Evolutionary conservation across 2,888 invertebrate genomes (phyloP), one percentile per base, ranked within the genome.

Genomic region (Antheraea yamamai): DNA sequence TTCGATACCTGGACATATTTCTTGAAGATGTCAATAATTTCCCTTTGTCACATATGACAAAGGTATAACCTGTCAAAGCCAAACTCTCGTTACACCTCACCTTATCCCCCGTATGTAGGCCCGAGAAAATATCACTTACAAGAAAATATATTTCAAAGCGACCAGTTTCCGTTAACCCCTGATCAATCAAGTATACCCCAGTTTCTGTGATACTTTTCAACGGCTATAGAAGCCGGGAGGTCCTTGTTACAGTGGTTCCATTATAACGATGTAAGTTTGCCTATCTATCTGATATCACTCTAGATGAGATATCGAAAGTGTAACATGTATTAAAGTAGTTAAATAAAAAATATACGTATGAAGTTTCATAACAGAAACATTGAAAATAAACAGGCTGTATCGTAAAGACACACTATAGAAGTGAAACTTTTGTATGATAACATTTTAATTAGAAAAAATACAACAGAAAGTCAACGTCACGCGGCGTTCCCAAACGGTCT

Each of bases 401-500:
- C 35, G 35, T 39, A 39, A 39, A 39, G 35, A 39, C 7, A 39
- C 7, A 39, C 35, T 39, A 39, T 39, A 39, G 35, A 39, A 39
- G 6, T 39, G 35, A 39, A 39, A 39, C 35, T 39, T 39, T 39
- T 39, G 35, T 39, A 39, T 39, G 35, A 39, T 39, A 39, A 7
- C 7, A 7, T 39, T 39, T 39, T 7, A 39, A 39, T 39, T 39
- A 4, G 2, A 39, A 39, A 39, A 39, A 7, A 39, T 39, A 39
- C 35, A 55, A 55, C 81, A 88, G 89, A 88, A 89, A 87, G 88
- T 87, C 88, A 90, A 90, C 88, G 83, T 84, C 88, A 91, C 89
- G 90, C 83, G 88, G 91, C 91, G 90, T 91, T 91, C 91, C 91
- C 91, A 91, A 89, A 91, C 91, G 91, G 92, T 92, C 92, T 92